Percentiles rank a stretch among this genome's conserved stretches.
Evolutionary conservation across 64 coral and sea anemone genomes (phyloP).

Genomic region (Platygyra sinensis): DNA sequence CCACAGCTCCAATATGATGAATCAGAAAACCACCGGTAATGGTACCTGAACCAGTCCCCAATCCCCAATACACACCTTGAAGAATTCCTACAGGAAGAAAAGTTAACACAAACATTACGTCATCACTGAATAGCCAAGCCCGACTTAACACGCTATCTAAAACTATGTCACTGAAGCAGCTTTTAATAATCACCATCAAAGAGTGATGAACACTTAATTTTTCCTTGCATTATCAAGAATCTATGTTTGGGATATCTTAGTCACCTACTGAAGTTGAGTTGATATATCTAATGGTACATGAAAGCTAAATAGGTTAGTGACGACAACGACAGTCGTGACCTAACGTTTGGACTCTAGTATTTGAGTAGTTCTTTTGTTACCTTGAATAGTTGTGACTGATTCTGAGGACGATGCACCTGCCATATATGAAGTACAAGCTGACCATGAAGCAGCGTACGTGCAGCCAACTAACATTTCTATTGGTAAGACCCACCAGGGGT

Average conservation of each 20-base stretch:
- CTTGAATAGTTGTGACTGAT: constrained; percentile 96
- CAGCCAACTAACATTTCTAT: constrained; percentile 86
- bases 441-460: constrained; percentile 94
- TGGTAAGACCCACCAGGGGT: constrained; percentile 87
- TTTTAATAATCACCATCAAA: too few relatives aligned
- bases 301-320: too few relatives aligned
- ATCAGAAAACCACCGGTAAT: constrained; percentile 87
- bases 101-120: not conserved
- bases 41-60: constrained; percentile 81
- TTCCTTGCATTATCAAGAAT: too few relatives aligned
- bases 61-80: constrained; percentile 92
- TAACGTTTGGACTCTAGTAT: too few relatives aligned
- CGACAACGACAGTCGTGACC: too few relatives aligned
- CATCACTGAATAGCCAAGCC: too few relatives aligned
- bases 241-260: too few relatives aligned
- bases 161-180: too few relatives aligned
- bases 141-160: too few relatives aligned
- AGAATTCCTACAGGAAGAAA: constrained; percentile 67
- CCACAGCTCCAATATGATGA: constrained; percentile 81
- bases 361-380: constrained; percentile 31
- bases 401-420: constrained; percentile 85
- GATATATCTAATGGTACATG: too few relatives aligned
- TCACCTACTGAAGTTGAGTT: too few relatives aligned
- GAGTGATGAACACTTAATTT: too few relatives aligned
- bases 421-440: constrained; percentile 96